phyloP scores from a whole-genome alignment of 2,113 vertebrate genomes.

The Microtus richardsoni region DNA sequence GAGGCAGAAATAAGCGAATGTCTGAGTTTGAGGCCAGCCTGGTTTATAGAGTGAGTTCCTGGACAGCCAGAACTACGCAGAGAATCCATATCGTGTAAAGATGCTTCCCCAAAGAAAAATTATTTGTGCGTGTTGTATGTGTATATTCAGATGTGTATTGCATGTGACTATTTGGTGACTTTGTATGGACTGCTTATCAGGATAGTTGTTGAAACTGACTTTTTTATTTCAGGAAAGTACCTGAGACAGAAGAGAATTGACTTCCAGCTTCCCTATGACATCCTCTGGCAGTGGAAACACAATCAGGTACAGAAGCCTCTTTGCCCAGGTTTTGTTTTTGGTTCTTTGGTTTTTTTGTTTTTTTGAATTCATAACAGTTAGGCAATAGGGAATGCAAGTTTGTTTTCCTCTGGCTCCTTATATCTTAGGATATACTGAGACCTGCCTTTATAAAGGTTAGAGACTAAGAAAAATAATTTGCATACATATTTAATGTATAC shows the following conservation, averaged over 20 bases:
- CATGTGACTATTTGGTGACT: background rate
- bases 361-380: background rate
- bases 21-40: background rate
- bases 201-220: conserved; percentile 44
- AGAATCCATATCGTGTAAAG: background rate
- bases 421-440: conserved; percentile 15
- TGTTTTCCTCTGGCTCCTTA: background rate
- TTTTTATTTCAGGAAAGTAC: conserved; percentile 94
- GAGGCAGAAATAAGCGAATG: background rate
- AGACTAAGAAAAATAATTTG: conserved; percentile 67
- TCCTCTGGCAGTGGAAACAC: conserved; percentile 97
- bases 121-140: background rate
- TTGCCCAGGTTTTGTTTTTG: background rate
- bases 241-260: conserved; percentile 96
- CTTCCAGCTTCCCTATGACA: conserved; percentile 98
- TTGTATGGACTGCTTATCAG: background rate
- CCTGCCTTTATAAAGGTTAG: conserved; percentile 59
- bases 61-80: background rate
- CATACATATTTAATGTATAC: conserved; percentile 68
- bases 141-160: background rate
- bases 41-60: background rate
- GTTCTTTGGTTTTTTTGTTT: too few relatives aligned
- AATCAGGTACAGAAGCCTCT: conserved; percentile 91
- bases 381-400: background rate
- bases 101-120: background rate